Conservation (phyloP, 1,140 invertebrate species). For the Frieseomelitta varia region DNA sequence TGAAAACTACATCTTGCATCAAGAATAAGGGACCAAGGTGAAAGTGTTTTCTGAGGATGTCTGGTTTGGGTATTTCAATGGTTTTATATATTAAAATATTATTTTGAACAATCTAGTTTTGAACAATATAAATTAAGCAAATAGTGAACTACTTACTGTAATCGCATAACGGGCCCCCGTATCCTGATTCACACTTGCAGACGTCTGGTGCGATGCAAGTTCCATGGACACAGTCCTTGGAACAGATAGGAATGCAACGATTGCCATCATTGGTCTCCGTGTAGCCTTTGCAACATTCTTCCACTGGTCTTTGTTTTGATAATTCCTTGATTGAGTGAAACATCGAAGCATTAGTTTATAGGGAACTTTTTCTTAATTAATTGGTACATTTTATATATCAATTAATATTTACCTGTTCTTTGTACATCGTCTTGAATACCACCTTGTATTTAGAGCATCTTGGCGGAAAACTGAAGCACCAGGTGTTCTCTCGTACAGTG, state of each 20-base stretch:
- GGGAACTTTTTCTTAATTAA: background rate
- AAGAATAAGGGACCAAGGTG: background rate
- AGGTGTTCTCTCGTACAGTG: constrained; percentile 89
- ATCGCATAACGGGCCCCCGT: constrained; percentile 93
- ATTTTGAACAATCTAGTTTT: background rate
- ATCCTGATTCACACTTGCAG: constrained; percentile 93
- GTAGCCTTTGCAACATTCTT: constrained; percentile 93
- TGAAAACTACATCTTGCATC: background rate
- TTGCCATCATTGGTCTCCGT: constrained; percentile 84
- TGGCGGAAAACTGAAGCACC: constrained; percentile 92
- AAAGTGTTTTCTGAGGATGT: background rate
- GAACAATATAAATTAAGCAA: background rate
- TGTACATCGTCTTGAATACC: constrained; percentile 87
- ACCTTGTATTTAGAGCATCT: constrained; percentile 93
- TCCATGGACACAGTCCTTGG: constrained; percentile 91
- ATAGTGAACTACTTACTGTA: constrained; percentile 87
- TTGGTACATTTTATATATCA: no score
- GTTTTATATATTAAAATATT: background rate
- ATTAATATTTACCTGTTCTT: constrained; percentile 82
- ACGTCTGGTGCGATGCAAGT: constrained; percentile 91
- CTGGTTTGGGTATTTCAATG: background rate
- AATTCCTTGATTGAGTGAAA: constrained; percentile 82
- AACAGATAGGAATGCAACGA: constrained; percentile 91
- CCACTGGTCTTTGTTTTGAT: constrained; percentile 88
- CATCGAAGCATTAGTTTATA: background rate